These are phyloP conservation scores for Alviniconcha strummeri DNA, from an alignment of 2,888 invertebrate genomes.

Conservation along the genomic window DNA sequence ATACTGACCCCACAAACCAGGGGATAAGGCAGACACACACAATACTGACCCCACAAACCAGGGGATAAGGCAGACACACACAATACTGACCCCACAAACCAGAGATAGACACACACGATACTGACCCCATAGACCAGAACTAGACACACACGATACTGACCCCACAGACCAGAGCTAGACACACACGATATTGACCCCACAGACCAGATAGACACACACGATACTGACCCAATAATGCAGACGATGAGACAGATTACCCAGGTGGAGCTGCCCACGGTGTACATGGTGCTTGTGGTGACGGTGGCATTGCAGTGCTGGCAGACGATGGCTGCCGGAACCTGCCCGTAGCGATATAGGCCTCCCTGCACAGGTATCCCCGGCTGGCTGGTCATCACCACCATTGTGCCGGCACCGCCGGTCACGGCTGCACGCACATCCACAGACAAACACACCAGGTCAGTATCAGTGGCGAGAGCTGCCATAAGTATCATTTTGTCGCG, in stretches of 20 bases:
- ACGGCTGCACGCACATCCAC: too few relatives aligned
- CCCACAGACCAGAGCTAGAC: neutral
- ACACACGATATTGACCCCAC: too few relatives aligned
- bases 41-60: too few relatives aligned
- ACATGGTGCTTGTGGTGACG: conserved; percentile 48
- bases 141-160: neutral
- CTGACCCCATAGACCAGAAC: neutral
- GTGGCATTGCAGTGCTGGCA: conserved; percentile 57
- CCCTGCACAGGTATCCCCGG: conserved; percentile 6
- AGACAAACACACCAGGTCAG: too few relatives aligned
- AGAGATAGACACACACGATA: neutral
- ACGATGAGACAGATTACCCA: conserved; percentile 51
- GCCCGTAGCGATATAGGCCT: conserved; percentile 39
- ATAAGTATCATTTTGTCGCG: too few relatives aligned
- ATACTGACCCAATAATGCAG: conserved; percentile 45
- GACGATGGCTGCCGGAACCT: conserved; percentile 41
- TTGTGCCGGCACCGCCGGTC: too few relatives aligned
- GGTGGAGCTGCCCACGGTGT: conserved; percentile 52
- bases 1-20: conserved; percentile 45
- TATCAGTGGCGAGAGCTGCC: too few relatives aligned
- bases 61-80: too few relatives aligned
- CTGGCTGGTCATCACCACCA: neutral
- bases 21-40: conserved; percentile 32
- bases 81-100: neutral
- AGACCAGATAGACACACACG: too few relatives aligned